A percentile compares a stretch with the other conserved stretches of the same genome.
phyloP scores from a whole-genome alignment of 64 coral and sea anemone species.

The Stichodactyla helianthus region DNA sequence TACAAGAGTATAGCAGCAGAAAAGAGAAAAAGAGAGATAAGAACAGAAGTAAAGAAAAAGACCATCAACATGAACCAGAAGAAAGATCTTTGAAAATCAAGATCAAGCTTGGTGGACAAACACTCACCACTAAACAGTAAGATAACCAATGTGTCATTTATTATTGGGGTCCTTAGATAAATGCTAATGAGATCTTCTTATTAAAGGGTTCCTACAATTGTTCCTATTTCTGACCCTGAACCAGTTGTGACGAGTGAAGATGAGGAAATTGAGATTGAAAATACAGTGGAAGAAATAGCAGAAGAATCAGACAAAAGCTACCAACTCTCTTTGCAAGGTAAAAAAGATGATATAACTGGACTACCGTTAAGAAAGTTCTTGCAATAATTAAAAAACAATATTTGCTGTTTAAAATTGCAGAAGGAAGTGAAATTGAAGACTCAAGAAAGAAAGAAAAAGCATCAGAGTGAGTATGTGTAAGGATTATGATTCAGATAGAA shows the following conservation, averaged over 20 bases:
- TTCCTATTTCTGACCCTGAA: conserved; percentile 31
- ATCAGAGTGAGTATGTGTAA: neutral
- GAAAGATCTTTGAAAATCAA: conserved; percentile 85
- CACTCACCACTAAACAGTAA: conserved; percentile 92
- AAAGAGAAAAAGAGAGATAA: conserved; percentile 70
- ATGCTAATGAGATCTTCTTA: neutral
- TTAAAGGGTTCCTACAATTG: conserved; percentile 56
- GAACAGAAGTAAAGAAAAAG: conserved; percentile 38
- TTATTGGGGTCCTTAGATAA: neutral
- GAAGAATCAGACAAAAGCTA: conserved; percentile 24
- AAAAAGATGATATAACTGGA: neutral
- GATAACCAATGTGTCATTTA: conserved; percentile 10
- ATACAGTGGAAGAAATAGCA: conserved; percentile 17
- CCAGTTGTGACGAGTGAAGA: conserved; percentile 54
- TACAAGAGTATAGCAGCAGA: conserved; percentile 48
- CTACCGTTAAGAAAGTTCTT: too few relatives aligned
- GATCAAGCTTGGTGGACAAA: conserved; percentile 91
- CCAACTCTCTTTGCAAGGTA: conserved; percentile 19
- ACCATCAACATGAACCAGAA: conserved; percentile 4
- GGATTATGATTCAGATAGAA: too few relatives aligned
- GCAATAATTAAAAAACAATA: neutral
- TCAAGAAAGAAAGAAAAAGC: conserved; percentile 16
- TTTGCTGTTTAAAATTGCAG: neutral
- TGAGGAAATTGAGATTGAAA: conserved; percentile 37
- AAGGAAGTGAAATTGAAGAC: conserved; percentile 32